phyloP scores from a whole-genome alignment of 2,113 vertebrate genomes.

The Ictalurus punctatus region DNA sequence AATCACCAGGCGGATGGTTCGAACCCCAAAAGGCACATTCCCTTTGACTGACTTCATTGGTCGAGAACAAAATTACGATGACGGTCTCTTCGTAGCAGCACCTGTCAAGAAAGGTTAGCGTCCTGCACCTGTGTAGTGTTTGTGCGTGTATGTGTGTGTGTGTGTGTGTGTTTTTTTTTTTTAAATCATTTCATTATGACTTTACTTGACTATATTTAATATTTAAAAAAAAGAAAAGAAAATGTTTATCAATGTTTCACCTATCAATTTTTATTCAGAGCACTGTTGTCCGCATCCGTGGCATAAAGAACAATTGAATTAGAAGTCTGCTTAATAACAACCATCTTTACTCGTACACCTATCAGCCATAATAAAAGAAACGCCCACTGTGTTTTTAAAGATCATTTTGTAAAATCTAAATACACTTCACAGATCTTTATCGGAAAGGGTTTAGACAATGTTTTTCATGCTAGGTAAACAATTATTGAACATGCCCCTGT shows the following conservation, averaged over 20 bases:
- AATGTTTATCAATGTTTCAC: not conserved
- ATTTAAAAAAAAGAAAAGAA: too few species aligned
- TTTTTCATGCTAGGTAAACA: too few species aligned
- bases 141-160: not conserved
- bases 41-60: slow-evolving; percentile 80
- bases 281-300: not conserved
- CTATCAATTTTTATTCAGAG: not conserved
- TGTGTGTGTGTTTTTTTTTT: not conserved
- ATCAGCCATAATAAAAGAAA: too few species aligned
- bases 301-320: not conserved
- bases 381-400: too few species aligned
- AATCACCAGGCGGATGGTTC: slow-evolving; percentile 83
- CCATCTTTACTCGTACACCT: not conserved
- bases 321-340: not conserved
- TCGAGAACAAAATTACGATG: slow-evolving; percentile 71
- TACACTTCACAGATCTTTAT: too few species aligned
- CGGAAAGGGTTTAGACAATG: too few species aligned
- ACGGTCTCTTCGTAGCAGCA: slow-evolving; percentile 75
- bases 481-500: too few species aligned
- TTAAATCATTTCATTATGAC: not conserved
- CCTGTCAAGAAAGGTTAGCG: slow-evolving; percentile 83
- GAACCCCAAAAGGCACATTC: slow-evolving; percentile 70
- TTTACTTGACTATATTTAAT: not conserved
- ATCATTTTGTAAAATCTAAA: too few species aligned
- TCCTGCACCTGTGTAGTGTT: not conserved